Evolutionary conservation across 2,113 vertebrate species (phyloP), one percentile per base, ranked within the genome.

Genomic region (Phyllopteryx taeniolatus): DNA sequence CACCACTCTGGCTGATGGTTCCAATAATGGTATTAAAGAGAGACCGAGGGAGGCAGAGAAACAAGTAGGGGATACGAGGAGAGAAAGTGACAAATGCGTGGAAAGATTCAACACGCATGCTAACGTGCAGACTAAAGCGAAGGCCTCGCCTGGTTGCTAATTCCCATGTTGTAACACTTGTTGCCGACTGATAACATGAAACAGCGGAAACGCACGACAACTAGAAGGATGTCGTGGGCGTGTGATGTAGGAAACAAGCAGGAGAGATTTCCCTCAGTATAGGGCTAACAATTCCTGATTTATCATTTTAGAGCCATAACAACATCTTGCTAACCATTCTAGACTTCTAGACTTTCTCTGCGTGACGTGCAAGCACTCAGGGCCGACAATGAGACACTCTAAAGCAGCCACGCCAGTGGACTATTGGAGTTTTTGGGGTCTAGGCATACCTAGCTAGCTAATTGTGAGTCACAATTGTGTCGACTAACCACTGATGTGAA

Each of bases 1-100:
- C 86, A 85, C 83, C 67, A 88, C 82, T 91, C 77, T 80, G 75
- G 84, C 69, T 86, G 90, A 86, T 90, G 79, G 85, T 74, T 87
- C 81, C 76, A 83, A 78, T 88, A 84, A 89, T 85, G 75, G 81
- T 88, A 87, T 91, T 75, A 81, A 71, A 81, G 63, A 80, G 72
- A 83, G 68, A 83, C 71, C 74, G 61, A 81, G 80, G 74, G 67
- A 83, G 56, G 81, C 46, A 20, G 67, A 74, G 66, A 80, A 71
- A 67, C 72, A 44, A 49, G 22, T 8, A 57, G 44, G 69, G 44
- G 20, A 72, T 11, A 35, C 5, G 12, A 5, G 73, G 4, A 17
- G 27, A 49, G 31, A 78, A n/a, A 22, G 65, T 31, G 65, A 71
- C 61, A 75, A 49, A 44, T 57, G 49, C 2, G 33, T 62, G 42